Evolutionary conservation across 2,888 invertebrate species (phyloP), one percentile per base, ranked within the genome.

Genomic region (Cancer borealis): DNA sequence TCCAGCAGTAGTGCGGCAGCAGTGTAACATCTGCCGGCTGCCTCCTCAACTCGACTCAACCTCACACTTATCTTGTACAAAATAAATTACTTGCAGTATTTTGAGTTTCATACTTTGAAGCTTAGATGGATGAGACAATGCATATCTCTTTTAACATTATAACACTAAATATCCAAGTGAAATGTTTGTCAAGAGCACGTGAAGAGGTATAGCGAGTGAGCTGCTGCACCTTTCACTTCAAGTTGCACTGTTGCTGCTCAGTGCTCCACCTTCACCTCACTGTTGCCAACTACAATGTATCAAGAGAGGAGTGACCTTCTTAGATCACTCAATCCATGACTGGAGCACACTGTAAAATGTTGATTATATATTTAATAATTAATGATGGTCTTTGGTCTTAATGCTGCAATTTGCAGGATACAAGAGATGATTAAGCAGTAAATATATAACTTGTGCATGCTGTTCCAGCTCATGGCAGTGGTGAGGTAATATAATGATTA

Each of bases 391-490:
- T 93, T 93, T 93, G 90, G 93, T 93, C 73, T 73, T 47, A 30
- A 47, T 47, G 84, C 87, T 88, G 88, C 88, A 87, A 79, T 46
- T 46, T 90, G 60, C 73, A 73, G 73, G 26, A 73, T 46, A 66
- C 73, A 73, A 88, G 47, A 89, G 30, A 89, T 73, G 47, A 73
- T 79, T 47, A 93, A 73, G 49, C 46, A 47, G 47, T 60, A 47
- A 79, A 92, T 92, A 49, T 88, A 92, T 84, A 60, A 39, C 60
- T 39, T 60, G 92, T 92, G 89, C 89, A 47, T 89, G 30, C 73
- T 89, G 47, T 49, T 90, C 73, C 45, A 93, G 89, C 47, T 93
- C 89, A 93, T 93, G 93, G 93, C 93, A 93, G 93, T 93, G 93
- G 54, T 79, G 89, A 89, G 89, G 91, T 66, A 91, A 46, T 91